Conservation (phyloP, 2,888 invertebrate genomes). For the Boloria euphrosyne region DNA sequence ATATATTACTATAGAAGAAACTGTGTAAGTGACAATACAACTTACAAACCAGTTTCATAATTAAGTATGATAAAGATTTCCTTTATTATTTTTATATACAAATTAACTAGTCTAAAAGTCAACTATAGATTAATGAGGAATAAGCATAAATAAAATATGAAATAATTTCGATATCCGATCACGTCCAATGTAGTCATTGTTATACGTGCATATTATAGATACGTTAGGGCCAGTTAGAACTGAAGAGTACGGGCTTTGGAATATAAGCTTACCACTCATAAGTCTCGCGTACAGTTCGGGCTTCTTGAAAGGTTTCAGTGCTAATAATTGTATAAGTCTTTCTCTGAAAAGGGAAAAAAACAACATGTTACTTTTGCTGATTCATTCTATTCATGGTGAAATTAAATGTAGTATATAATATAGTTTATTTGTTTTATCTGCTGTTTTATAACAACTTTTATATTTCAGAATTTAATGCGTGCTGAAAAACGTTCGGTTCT, state of each 20-base stretch:
- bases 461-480: no score
- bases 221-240: constrained; percentile 2
- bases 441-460: no score
- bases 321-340: constrained; percentile 96
- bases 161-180: background rate
- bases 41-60: background rate
- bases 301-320: constrained; percentile 96
- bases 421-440: background rate
- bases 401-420: background rate
- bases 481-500: constrained; percentile 4
- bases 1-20: no score
- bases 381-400: constrained; percentile 3
- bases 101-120: background rate
- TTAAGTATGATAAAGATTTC: background rate
- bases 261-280: constrained; percentile 84
- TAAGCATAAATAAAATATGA: background rate
- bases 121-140: background rate
- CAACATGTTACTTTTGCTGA: constrained; percentile 6
- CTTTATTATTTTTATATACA: background rate
- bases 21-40: background rate
- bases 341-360: constrained; percentile 86
- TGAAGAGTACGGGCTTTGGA: constrained; percentile 6
- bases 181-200: background rate
- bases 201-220: background rate
- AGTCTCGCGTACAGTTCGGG: constrained; percentile 93